phyloP scores from a whole-genome alignment of 2,888 invertebrate genomes.

The Eremobia ochroleuca region DNA sequence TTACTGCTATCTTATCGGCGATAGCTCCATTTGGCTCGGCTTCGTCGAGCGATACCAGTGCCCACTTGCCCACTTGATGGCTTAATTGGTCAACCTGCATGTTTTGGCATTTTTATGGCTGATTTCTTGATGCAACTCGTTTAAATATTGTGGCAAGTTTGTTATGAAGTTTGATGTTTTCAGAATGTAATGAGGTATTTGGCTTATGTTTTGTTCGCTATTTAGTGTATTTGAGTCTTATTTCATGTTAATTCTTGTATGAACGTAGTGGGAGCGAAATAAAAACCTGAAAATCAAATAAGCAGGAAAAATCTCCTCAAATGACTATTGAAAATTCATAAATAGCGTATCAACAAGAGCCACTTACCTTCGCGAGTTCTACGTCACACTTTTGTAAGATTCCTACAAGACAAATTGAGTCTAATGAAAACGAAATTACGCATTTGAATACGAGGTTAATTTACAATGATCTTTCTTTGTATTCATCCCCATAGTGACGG shows the following conservation, averaged over 20 bases:
- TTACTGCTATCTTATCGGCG: slow-evolving; percentile 71
- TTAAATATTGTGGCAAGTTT: slow-evolving; percentile 24
- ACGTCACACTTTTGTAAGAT: slow-evolving; percentile 60
- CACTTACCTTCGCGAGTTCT: slow-evolving; percentile 40
- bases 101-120: slow-evolving; percentile 59
- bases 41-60: slow-evolving; percentile 59
- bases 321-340: background rate
- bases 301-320: slow-evolving; percentile 16
- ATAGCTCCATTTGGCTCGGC: slow-evolving; percentile 64
- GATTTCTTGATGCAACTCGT: slow-evolving; percentile 39
- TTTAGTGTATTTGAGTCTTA: slow-evolving; percentile 8
- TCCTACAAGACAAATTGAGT: slow-evolving; percentile 55
- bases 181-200: slow-evolving; percentile 14
- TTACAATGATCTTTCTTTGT: slow-evolving; percentile 70
- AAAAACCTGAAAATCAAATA: background rate
- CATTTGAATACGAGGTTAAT: slow-evolving; percentile 76
- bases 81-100: slow-evolving; percentile 66
- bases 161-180: slow-evolving; percentile 10
- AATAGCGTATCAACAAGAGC: slow-evolving; percentile 12
- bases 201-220: background rate
- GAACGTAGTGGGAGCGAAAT: background rate
- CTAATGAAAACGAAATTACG: slow-evolving; percentile 61
- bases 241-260: slow-evolving; percentile 23
- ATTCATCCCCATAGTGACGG: slow-evolving; percentile 79
- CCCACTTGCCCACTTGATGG: slow-evolving; percentile 54